phyloP scores from a whole-genome alignment of 2,888 invertebrate species.

The Standfussiana lucernea region DNA sequence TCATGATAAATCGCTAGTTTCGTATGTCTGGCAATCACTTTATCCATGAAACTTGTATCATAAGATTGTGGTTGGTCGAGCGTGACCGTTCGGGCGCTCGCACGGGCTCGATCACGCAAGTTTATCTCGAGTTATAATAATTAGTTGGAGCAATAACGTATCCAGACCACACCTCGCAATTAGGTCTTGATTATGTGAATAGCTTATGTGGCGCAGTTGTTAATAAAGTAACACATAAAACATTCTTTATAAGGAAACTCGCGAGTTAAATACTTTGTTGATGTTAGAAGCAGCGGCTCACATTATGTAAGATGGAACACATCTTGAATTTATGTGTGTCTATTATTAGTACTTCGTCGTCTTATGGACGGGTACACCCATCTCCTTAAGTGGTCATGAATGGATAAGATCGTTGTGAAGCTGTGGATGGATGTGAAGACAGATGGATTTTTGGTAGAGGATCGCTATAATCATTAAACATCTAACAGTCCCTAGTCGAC shows the following conservation, averaged over 20 bases:
- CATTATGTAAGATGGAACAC: constrained; percentile 44
- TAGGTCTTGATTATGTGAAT: constrained; percentile 81
- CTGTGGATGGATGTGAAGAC: background rate
- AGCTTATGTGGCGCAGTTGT: constrained; percentile 67
- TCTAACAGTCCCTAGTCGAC: background rate
- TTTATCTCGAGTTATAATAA: constrained; percentile 71
- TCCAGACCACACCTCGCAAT: constrained; percentile 82
- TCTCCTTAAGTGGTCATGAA: constrained; percentile 22
- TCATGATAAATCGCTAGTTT: constrained; percentile 58
- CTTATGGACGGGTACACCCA: constrained; percentile 5
- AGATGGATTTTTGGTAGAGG: background rate
- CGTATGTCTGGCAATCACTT: constrained; percentile 61
- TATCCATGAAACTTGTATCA: constrained; percentile 57
- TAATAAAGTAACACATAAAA: constrained; percentile 69
- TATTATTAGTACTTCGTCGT: constrained; percentile 41
- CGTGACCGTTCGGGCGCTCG: constrained; percentile 66
- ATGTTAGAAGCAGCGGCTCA: constrained; percentile 39
- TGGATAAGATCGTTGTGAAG: background rate
- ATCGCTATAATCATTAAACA: background rate
- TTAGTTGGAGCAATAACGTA: constrained; percentile 74
- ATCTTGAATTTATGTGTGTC: constrained; percentile 48
- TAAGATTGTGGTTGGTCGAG: constrained; percentile 61
- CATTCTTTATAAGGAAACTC: constrained; percentile 75
- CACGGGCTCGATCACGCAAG: constrained; percentile 69
- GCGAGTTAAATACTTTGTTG: constrained; percentile 61